These are phyloP conservation scores for Argopecten irradians DNA, from an alignment of 1,140 invertebrate species.

Conservation along the genomic window DNA sequence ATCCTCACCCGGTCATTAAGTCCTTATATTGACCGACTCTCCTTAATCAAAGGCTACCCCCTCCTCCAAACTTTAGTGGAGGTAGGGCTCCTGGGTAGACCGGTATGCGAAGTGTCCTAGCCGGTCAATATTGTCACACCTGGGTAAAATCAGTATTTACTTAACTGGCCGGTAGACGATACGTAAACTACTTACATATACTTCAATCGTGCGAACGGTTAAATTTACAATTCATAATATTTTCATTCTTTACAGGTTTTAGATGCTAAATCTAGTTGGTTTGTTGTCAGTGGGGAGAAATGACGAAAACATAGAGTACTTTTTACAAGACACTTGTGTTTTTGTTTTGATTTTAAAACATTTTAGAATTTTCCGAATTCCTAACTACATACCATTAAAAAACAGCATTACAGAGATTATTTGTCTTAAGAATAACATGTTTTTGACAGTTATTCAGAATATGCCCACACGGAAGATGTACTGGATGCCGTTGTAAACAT, in stretches of 20 bases:
- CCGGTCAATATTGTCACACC: conserved; percentile 19
- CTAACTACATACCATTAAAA: too few relatives aligned
- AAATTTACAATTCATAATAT: conserved; percentile 10
- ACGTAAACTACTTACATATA: background rate
- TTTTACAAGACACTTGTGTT: background rate
- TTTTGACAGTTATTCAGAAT: too few relatives aligned
- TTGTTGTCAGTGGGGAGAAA: background rate
- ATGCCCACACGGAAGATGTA: too few relatives aligned
- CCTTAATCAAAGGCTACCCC: background rate
- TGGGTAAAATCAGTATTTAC: background rate
- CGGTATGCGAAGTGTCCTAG: background rate
- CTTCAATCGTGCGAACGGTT: background rate
- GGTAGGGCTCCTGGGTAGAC: background rate
- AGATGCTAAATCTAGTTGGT: background rate
- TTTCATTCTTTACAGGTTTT: background rate
- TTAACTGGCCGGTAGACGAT: background rate
- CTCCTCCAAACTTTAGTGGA: background rate
- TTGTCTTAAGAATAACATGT: too few relatives aligned
- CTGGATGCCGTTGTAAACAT: too few relatives aligned
- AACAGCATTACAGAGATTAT: too few relatives aligned
- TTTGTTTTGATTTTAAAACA: conserved; percentile 15
- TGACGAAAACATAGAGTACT: background rate
- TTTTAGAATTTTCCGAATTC: too few relatives aligned
- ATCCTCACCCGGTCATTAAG: background rate
- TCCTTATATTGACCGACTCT: background rate